Evolutionary conservation across 2,888 invertebrate species (phyloP).

Genomic region (Thymelicus acteon): DNA sequence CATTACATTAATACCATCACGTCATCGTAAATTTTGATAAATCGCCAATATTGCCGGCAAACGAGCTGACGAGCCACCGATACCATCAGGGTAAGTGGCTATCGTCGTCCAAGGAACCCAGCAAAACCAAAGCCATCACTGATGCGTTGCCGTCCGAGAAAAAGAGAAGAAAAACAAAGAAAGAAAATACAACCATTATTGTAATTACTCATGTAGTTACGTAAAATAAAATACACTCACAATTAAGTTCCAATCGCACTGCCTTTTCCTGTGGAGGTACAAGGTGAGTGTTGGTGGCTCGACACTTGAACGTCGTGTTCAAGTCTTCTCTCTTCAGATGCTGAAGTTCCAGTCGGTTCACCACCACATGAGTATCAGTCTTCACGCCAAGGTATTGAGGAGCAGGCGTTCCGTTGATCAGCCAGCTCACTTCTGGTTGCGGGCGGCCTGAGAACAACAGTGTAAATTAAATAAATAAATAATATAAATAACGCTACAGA

Average conservation of each 20-base stretch:
- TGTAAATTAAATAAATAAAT: not conserved
- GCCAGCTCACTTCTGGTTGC: constrained; percentile 92
- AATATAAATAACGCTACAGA: too few relatives aligned
- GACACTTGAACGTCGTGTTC: constrained; percentile 94
- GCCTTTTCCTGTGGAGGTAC: constrained; percentile 92
- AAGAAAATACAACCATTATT: too few relatives aligned
- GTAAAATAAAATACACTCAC: constrained; percentile 83
- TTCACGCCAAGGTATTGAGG: constrained; percentile 89
- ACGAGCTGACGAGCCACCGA: too few relatives aligned
- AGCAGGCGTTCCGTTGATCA: constrained; percentile 89
- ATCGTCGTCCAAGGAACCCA: too few relatives aligned
- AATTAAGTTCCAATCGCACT: constrained; percentile 91
- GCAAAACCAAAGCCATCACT: too few relatives aligned
- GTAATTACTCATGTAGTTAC: too few relatives aligned
- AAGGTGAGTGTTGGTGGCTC: constrained; percentile 94
- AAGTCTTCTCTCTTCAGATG: constrained; percentile 90
- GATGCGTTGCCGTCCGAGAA: too few relatives aligned
- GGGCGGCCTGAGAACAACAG: constrained; percentile 87
- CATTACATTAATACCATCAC: too few relatives aligned
- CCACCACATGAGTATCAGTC: constrained; percentile 89
- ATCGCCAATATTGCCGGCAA: too few relatives aligned
- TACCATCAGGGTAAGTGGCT: too few relatives aligned
- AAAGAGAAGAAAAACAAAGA: too few relatives aligned
- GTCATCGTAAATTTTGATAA: too few relatives aligned
- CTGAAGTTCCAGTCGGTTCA: constrained; percentile 90